Evolutionary conservation across 30 jellyfish, hydroid and myxozoan species (phyloP), one percentile per base, ranked within the genome.

Genomic region (Haliclystus octoradiatus): DNA sequence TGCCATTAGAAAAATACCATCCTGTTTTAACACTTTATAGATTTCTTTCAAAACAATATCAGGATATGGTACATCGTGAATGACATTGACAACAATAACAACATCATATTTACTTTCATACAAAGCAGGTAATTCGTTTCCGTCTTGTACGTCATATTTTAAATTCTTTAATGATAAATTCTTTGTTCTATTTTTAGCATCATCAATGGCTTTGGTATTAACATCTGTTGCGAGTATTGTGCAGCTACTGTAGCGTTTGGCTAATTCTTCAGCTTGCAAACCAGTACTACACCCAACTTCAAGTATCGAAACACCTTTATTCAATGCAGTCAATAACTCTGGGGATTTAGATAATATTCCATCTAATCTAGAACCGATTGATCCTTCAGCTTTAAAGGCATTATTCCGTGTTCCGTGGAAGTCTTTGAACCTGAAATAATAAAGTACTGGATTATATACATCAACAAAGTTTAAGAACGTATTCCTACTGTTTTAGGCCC

Each of bases 21-120:
- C 57, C 9, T 9, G 14, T 40, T 40, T 9, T 5, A 40, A 19
- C 19, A 19, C 57, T 9, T 40, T 40, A 19, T 5, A 40, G 57
- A 40, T 40, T 19, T 40, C 57, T 40, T 19, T 9, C 9, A 40
- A 19, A 40, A 40, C 57, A 40, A 40, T 19, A 5, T 40, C 57
- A 19, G 57, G 57, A 19, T 40, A 40, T 40, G 57, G 57, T 40
- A 40, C 57, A 40, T 40, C 57, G 57, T 40, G 57, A 40, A 40
- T 40, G 57, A 40, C 57, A 9, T 40, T 40, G 14, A 40, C 57
- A 40, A 40, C 57, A 40, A 40, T 19, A 5, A 40, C 57, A 40
- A 19, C 57, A 5, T 40, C 14, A 19, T 5, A 40, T 40, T 40
- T 40, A 5, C 57, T 19, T 40, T 40, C 19, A 19, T 40, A 40